Base-by-base conservation (phyloP, 1,140 invertebrate genomes). In the Drosophila ercepeae region DNA sequence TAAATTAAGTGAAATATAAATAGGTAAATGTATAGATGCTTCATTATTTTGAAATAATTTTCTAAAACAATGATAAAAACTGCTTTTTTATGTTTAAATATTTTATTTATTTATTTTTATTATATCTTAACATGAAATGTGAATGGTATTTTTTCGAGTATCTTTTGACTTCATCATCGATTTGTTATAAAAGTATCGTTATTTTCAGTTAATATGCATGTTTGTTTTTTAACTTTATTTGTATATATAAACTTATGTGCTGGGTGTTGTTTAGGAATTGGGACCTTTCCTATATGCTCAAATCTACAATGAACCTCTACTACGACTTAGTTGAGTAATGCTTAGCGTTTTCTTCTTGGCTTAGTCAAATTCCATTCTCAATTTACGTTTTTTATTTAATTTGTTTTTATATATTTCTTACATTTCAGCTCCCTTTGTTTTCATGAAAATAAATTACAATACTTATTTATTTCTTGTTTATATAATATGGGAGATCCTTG, bases 241-340 rank as follows among this genome's bases (percentile, higher is more conserved):
- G 78, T 86, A 63, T 81, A 68, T 84, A 86, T 86, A 81, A 86
- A 84, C 79, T 81, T 84, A 84, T 84, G 81, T 86, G 81, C 81
- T 81, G 81, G 81, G 75, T 64, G 45, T 41, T 44, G 42, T 16
- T 71, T 59, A 70, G 58, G 64, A 45, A 48, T 55, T 59, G 64
- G 67, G 68, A 49, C 39, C 52, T 42, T 72, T 63, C 36, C 46
- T 60, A 75, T 84, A 84, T 84, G 75, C 67, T 78, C 59, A 88
- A 86, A 88, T 86, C 81, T 86, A 86, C 81, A 86, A 88, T 86
- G 82, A 86, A 86, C 81, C 57, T 84, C 73, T 64, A 42, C 54
- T 78, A 61, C 57, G 53, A 82, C 73, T 82, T 81, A 77, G 60
- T 67, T 67, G 64, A 34, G 48, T 67, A 67, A 67, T 67, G 63